Conservation (phyloP, 2,113 vertebrate genomes). For the Gorilla gorilla region DNA sequence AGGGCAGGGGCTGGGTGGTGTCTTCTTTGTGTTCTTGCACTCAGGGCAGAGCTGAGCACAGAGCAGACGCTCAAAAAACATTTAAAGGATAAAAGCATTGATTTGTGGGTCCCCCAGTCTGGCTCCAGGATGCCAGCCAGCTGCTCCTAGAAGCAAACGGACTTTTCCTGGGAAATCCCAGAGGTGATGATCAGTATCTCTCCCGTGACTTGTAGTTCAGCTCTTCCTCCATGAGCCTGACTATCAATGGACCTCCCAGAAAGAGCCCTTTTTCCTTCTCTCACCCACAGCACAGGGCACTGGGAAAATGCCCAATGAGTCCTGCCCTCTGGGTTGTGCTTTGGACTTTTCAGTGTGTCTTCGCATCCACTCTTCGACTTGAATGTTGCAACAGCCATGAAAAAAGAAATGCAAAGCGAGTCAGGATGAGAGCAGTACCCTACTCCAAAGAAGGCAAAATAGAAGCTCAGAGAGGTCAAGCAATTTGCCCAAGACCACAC, state of each 20-base stretch:
- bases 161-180: not conserved
- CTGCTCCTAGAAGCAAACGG: not conserved
- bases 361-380: not conserved
- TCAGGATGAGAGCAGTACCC: not conserved
- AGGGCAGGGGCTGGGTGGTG: not conserved
- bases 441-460: not conserved
- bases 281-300: fast-evolving
- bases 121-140: not conserved
- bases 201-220: not conserved
- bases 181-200: not conserved
- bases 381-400: not conserved
- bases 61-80: not conserved
- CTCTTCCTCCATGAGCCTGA: fast-evolving
- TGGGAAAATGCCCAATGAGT: fast-evolving
- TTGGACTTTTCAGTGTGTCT: not conserved
- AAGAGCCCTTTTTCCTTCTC: not conserved
- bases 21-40: not conserved
- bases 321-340: not conserved
- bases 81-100: fast-evolving
- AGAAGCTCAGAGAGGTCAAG: not conserved
- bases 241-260: not conserved
- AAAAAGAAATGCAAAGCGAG: not conserved
- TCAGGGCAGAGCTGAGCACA: not conserved
- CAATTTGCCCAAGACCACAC: not conserved
- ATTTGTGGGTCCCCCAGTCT: too few relatives aligned